Evolutionary conservation across 2,113 vertebrate species (phyloP).

Genomic region (rat (Rattus norvegicus)): GRCr8 NC_086022.1:25897501-25898000

Average conservation of each 20-base stretch:
- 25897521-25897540: neutral
- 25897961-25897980: slow-evolving; percentile 55
- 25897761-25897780: neutral
- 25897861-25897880: neutral
- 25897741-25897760: neutral
- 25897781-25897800: neutral
- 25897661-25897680: slow-evolving; percentile 23
- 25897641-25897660: neutral
- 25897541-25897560: neutral
- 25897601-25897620: slow-evolving; percentile 45
- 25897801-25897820: neutral
- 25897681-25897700: neutral
- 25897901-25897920: neutral
- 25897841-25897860: neutral
- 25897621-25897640: slow-evolving; percentile 50
- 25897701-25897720: slow-evolving; percentile 21
- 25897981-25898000: slow-evolving; percentile 75
- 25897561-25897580: neutral
- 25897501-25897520: neutral
- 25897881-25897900: slow-evolving; percentile 20
- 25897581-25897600: neutral
- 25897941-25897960: slow-evolving; percentile 77
- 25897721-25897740: neutral
- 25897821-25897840: neutral
- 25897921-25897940: slow-evolving; percentile 54